phyloP scores from a whole-genome alignment of 2,797 vertebrate genomes.

The Enteromius argenteus region DNA sequence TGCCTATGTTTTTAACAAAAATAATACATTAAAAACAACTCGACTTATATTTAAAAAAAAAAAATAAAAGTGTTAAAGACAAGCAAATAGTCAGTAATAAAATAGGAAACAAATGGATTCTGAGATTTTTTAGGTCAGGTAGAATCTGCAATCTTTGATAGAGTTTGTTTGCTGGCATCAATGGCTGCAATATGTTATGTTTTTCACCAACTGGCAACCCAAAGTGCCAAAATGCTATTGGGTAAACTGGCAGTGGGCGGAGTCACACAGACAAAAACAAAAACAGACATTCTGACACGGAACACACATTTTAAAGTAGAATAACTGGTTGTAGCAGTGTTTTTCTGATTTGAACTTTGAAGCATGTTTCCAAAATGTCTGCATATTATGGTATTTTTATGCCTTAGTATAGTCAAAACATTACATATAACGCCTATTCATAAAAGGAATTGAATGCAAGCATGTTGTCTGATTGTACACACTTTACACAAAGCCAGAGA shows the following conservation, averaged over 20 bases:
- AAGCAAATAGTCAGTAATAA: no score
- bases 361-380: not conserved
- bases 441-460: not conserved
- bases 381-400: not conserved
- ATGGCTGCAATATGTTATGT: not conserved
- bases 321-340: not conserved
- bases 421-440: not conserved
- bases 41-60: no score
- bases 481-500: not conserved
- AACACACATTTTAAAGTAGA: not conserved
- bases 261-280: not conserved
- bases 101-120: not conserved
- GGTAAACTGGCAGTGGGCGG: not conserved
- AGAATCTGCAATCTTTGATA: not conserved
- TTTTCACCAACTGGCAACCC: not conserved
- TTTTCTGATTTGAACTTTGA: not conserved
- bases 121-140: not conserved
- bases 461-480: not conserved
- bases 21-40: no score
- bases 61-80: no score
- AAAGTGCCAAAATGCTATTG: not conserved
- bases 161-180: no score
- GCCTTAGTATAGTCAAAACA: not conserved
- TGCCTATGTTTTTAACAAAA: no score
- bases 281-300: not conserved